These are phyloP conservation scores for Mythimna vitellina DNA, from an alignment of 2,888 invertebrate species.

Conservation along the genomic window DNA sequence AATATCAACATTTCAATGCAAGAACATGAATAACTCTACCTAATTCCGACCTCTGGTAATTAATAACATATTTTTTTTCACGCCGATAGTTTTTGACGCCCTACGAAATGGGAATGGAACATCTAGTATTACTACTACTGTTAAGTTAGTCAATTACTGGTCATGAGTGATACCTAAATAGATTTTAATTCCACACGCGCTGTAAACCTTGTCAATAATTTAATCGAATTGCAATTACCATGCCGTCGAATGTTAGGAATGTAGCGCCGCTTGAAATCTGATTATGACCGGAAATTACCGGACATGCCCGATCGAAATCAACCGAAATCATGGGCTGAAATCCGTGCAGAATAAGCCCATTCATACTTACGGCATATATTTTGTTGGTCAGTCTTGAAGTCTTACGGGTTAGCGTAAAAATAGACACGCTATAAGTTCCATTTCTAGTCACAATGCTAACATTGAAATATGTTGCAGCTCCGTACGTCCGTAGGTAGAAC, in stretches of 20 bases:
- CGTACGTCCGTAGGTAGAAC: slow-evolving; percentile 39
- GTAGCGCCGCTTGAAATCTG: slow-evolving; percentile 2
- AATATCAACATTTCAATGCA: too few species aligned
- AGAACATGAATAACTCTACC: too few species aligned
- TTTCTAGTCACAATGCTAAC: slow-evolving; percentile 23
- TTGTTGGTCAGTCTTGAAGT: background rate
- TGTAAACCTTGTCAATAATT: background rate
- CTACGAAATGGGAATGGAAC: too few species aligned
- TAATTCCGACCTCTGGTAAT: too few species aligned
- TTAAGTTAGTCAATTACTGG: background rate
- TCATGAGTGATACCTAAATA: background rate
- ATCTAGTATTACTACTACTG: background rate
- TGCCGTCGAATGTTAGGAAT: background rate
- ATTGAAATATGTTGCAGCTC: slow-evolving; percentile 37
- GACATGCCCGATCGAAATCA: background rate
- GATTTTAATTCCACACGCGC: background rate
- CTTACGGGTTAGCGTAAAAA: background rate
- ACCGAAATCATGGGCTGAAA: background rate
- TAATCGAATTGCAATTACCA: slow-evolving; percentile 18
- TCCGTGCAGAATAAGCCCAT: background rate
- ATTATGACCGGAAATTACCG: slow-evolving; percentile 11
- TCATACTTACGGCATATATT: background rate
- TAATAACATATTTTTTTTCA: too few species aligned
- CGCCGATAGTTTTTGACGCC: too few species aligned
- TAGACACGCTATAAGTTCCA: slow-evolving; percentile 16